Conservation (phyloP, 2,113 vertebrate species). For the Heterotis niloticus region DNA sequence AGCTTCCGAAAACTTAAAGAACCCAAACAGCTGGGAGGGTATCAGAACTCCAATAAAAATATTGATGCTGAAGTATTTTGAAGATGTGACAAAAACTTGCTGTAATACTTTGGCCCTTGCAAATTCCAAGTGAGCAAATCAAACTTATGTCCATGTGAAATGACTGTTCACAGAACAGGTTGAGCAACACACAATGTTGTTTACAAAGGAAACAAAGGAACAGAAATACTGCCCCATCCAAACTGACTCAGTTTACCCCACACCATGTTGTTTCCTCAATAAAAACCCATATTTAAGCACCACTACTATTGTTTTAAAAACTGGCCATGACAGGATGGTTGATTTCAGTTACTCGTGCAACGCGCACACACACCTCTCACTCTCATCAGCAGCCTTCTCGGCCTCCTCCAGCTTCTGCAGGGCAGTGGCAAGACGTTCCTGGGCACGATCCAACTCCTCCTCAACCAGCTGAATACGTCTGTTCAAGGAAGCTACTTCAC, state of each 20-base stretch:
- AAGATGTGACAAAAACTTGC: background rate
- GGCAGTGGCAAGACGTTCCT: constrained; percentile 94
- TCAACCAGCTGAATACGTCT: constrained; percentile 98
- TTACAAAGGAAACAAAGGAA: constrained; percentile 21
- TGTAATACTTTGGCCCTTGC: too few relatives aligned
- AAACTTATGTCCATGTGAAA: background rate
- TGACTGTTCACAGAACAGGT: background rate
- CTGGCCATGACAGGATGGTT: too few relatives aligned
- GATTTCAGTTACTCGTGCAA: background rate
- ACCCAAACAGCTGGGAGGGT: background rate
- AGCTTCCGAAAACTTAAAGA: background rate
- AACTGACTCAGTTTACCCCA: constrained; percentile 6
- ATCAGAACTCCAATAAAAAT: background rate
- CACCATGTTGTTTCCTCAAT: constrained; percentile 10
- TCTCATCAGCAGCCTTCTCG: constrained; percentile 96
- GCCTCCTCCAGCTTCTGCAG: constrained; percentile 98
- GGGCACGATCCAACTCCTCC: constrained; percentile 96
- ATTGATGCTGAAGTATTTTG: background rate
- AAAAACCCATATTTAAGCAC: constrained; percentile 5
- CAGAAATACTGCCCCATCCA: background rate
- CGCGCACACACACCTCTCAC: constrained; percentile 77
- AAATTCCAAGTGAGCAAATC: background rate
- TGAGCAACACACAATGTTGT: background rate
- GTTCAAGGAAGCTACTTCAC: constrained; percentile 93
- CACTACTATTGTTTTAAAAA: background rate